Evolutionary conservation across 2,888 invertebrate species (phyloP), one percentile per base, ranked within the genome.

Genomic region (Epicampocera succincta): DNA sequence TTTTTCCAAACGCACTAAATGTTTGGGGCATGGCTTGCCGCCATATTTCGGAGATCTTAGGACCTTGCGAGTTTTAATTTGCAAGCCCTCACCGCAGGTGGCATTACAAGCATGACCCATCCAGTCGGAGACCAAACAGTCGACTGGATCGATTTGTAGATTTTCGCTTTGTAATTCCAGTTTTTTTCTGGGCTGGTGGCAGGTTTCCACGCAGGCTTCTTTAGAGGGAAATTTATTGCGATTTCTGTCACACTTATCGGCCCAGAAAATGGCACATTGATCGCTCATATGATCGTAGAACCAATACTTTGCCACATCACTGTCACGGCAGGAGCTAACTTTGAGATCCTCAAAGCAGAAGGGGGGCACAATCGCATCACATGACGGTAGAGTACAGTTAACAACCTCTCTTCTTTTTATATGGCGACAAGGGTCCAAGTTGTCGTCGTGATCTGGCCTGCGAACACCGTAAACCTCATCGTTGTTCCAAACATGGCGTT

Each of bases 241-340:
- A 89, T 97, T 98, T 1, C 95, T 96, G 58, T 96, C 95, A 89
- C 99, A 99, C 46, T 98, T 98, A 56, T 88, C 88, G 25, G 95
- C 95, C 91, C 95, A 98, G 91, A 98, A 99, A 5, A 95, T 93
- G 86, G 94, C 94, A 89, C 99, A 99, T 33, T 92, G 92, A 25
- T 93, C 93, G 44, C 92, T 92, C 25, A 92, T 89, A 29, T 92
- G 92, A 90, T 98, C 96, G 90, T 94, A 98, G 91, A 95, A 97
- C 95, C 96, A 98, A n/a, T 95, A 93, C 58, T 93, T 93, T 87
- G 94, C 94, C 82, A 94, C 93, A 87, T 94, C 94, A 19, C 94
- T 95, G 9, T 94, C 95, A 21, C 95, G 93, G 87, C 98, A 98
- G 3, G 94, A 94, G 0, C 97, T 97, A 42, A 93, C 93, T 58